phyloP scores from a whole-genome alignment of 2,797 vertebrate genomes.

The Cichlasoma orientale region DNA sequence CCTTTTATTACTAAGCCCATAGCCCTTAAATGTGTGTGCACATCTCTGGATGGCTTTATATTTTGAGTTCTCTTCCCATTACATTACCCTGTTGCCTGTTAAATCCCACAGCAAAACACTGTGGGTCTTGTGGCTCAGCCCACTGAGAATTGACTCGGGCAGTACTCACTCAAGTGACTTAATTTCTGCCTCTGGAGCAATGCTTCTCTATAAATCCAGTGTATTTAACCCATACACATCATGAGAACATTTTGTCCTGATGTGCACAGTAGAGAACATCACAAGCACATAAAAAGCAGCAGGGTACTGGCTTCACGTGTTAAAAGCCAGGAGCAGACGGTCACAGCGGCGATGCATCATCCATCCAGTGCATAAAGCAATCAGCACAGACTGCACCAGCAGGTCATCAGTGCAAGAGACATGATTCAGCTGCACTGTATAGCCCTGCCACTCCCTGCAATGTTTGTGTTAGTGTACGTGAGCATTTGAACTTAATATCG shows the following conservation, averaged over 20 bases:
- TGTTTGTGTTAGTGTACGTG: constrained; percentile 18
- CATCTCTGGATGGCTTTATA: constrained; percentile 1
- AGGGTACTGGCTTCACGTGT: background rate
- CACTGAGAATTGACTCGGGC: constrained; percentile 37
- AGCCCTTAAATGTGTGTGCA: background rate
- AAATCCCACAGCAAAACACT: constrained; percentile 30
- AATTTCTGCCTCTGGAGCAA: constrained; percentile 33
- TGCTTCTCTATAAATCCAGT: constrained; percentile 34
- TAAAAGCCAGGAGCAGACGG: constrained; percentile 20
- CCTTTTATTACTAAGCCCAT: background rate
- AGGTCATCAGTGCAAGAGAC: constrained; percentile 32
- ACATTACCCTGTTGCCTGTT: constrained; percentile 27
- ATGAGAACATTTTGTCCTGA: constrained; percentile 26
- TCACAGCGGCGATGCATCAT: constrained; percentile 26
- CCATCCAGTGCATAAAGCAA: constrained; percentile 46
- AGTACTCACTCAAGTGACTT: constrained; percentile 29
- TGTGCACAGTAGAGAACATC: constrained; percentile 9
- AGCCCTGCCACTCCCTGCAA: constrained; percentile 22
- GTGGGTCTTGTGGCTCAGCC: constrained; percentile 30
- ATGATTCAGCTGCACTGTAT: constrained; percentile 44
- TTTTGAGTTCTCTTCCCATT: constrained; percentile 33
- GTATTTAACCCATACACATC: constrained; percentile 10
- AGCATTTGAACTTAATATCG: constrained; percentile 1
- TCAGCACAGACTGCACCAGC: constrained; percentile 31
- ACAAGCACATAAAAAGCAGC: constrained; percentile 2